phyloP scores from a whole-genome alignment of 2,113 vertebrate genomes.

The Psophia crepitans region DNA sequence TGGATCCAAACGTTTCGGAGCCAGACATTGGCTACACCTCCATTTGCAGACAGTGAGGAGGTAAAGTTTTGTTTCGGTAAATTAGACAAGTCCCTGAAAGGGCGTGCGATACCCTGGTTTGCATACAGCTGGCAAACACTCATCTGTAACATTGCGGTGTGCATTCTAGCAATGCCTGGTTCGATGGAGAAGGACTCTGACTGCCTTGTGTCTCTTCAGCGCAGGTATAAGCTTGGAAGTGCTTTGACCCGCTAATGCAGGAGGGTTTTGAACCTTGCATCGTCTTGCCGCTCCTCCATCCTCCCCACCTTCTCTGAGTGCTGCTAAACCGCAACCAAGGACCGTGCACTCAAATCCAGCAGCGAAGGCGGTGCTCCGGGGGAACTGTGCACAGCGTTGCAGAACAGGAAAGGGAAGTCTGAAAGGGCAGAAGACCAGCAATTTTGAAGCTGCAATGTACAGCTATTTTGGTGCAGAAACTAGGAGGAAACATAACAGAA shows the following conservation, averaged over 20 bases:
- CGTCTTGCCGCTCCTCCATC: background rate
- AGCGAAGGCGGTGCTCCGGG: fast-evolving
- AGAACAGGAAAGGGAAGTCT: slow-evolving; percentile 25
- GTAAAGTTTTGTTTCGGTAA: background rate
- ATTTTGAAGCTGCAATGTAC: background rate
- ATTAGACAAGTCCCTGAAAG: background rate
- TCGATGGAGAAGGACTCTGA: background rate
- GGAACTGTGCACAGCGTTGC: background rate
- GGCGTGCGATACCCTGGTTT: background rate
- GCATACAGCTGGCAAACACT: background rate
- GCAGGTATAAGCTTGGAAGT: background rate
- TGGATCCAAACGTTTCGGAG: background rate
- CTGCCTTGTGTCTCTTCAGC: background rate
- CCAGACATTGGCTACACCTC: background rate
- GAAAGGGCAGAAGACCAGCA: background rate
- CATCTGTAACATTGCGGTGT: fast-evolving
- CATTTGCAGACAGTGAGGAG: background rate
- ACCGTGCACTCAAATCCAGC: background rate
- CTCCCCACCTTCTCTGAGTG: background rate
- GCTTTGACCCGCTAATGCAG: background rate
- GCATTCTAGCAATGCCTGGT: background rate
- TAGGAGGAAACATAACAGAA: background rate
- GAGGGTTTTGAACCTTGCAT: background rate
- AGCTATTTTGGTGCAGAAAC: background rate
- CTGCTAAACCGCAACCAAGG: background rate